Conservation (phyloP, 2,888 invertebrate species). For the Scaptomyza flava region DNA sequence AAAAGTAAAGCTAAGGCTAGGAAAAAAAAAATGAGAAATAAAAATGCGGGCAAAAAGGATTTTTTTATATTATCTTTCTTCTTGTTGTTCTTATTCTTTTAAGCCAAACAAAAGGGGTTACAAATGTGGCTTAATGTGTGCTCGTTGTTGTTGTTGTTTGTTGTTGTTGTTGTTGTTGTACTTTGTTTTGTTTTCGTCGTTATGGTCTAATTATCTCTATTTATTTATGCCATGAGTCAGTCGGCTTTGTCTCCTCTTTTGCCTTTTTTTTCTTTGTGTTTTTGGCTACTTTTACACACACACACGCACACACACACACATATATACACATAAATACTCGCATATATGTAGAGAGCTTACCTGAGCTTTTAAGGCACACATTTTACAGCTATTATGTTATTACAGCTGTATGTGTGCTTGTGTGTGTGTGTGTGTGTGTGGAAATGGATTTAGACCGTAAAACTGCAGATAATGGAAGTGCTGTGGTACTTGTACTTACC, state of each 20-base stretch:
- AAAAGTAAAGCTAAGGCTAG: slow-evolving; percentile 24
- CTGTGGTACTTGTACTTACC: slow-evolving; percentile 17
- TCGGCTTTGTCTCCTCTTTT: slow-evolving; percentile 35
- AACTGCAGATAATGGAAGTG: slow-evolving; percentile 69
- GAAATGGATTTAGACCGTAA: slow-evolving; percentile 78
- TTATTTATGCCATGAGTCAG: slow-evolving; percentile 71
- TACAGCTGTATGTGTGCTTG: slow-evolving; percentile 48
- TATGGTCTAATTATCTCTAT: slow-evolving; percentile 80
- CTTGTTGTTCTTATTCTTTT: not conserved
- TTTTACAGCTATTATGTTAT: slow-evolving; percentile 71
- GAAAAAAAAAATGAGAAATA: slow-evolving; percentile 4
- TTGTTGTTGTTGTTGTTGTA: slow-evolving; percentile 29
- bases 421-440: slow-evolving; percentile 27
- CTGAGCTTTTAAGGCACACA: slow-evolving; percentile 66
- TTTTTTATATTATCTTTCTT: slow-evolving; percentile 6
- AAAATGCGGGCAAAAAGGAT: slow-evolving; percentile 29
- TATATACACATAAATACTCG: not conserved
- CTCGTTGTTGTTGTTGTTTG: not conserved
- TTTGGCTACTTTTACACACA: slow-evolving; percentile 39
- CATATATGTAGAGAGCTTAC: slow-evolving; percentile 36
- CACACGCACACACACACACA: slow-evolving; percentile 10
- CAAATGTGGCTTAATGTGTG: slow-evolving; percentile 32
- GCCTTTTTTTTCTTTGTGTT: slow-evolving; percentile 28
- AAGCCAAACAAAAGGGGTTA: slow-evolving; percentile 38
- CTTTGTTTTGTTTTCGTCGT: slow-evolving; percentile 61